These are phyloP conservation scores for Lasioglossum malachurum DNA, from an alignment of 2,888 invertebrate species.

Conservation along the genomic window DNA sequence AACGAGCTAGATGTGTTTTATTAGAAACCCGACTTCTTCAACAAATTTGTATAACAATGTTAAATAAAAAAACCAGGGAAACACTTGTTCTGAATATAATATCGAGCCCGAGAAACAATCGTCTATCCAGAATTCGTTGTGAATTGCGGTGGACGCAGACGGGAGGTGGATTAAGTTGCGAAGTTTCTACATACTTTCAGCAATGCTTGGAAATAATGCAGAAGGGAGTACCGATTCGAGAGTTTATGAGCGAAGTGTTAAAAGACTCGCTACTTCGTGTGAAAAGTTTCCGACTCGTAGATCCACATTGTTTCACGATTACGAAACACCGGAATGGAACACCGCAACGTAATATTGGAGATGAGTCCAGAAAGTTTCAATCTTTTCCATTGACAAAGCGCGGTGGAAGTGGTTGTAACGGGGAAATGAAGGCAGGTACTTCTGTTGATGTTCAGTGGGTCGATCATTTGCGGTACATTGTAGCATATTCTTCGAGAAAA, in stretches of 20 bases:
- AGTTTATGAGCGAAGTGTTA: slow-evolving; percentile 52
- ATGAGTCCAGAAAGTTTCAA: background rate
- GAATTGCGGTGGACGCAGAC: slow-evolving; percentile 15
- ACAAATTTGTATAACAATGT: background rate
- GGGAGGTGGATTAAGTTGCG: slow-evolving; percentile 45
- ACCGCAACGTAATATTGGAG: background rate
- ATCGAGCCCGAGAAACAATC: slow-evolving; percentile 40
- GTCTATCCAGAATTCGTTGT: slow-evolving; percentile 37
- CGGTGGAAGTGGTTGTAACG: background rate
- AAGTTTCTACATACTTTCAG: slow-evolving; percentile 42
- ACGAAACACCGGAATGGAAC: slow-evolving; percentile 9
- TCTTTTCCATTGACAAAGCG: background rate
- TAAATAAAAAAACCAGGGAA: background rate
- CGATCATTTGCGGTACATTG: background rate
- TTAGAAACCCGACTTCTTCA: background rate
- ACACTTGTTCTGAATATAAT: slow-evolving; percentile 6
- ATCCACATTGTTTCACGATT: background rate
- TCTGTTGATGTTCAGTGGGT: too few relatives aligned
- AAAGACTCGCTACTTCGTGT: slow-evolving; percentile 28
- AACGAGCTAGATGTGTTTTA: background rate
- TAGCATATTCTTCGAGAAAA: background rate
- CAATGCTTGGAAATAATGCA: slow-evolving; percentile 41
- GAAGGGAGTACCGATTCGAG: slow-evolving; percentile 29
- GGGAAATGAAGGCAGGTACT: background rate
- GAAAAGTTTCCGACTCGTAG: slow-evolving; percentile 18